Conservation (phyloP, 2,113 vertebrate genomes). For the Nansenia antarctica region DNA sequence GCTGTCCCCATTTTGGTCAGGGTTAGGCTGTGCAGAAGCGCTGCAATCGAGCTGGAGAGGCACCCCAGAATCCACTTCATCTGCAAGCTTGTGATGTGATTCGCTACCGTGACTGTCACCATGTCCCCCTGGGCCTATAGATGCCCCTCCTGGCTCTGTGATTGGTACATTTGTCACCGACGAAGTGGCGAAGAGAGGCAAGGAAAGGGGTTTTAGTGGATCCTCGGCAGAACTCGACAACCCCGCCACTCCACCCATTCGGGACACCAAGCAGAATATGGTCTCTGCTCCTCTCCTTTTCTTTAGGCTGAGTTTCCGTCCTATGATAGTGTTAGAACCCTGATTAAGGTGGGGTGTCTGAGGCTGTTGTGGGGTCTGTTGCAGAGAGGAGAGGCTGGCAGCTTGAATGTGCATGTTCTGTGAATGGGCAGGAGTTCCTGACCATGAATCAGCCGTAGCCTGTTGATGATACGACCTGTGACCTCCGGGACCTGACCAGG, state of each 20-base stretch:
- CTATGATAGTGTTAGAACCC: conserved; percentile 46
- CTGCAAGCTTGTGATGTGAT: conserved; percentile 50
- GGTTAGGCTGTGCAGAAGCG: neutral
- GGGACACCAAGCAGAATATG: conserved; percentile 77
- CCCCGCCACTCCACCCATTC: conserved; percentile 49
- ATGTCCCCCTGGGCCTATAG: neutral
- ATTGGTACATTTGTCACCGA: conserved; percentile 21
- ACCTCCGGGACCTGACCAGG: conserved; percentile 46
- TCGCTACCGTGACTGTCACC: conserved; percentile 16
- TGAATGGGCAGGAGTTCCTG: conserved; percentile 25
- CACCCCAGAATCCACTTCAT: conserved; percentile 61
- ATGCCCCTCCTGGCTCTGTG: neutral
- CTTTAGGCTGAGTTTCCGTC: conserved; percentile 51
- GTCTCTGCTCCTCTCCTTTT: conserved; percentile 66
- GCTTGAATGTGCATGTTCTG: conserved; percentile 6
- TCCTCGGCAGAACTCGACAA: conserved; percentile 23
- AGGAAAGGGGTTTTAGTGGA: conserved; percentile 21
- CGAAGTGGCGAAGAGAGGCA: conserved; percentile 35
- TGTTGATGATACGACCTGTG: conserved; percentile 49
- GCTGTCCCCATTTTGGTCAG: neutral
- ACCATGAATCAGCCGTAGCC: conserved; percentile 45
- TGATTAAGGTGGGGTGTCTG: conserved; percentile 20
- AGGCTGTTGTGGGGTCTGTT: conserved; percentile 14
- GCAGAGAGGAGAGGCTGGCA: conserved; percentile 7
- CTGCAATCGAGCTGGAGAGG: conserved; percentile 16